Evolutionary conservation across 1,140 invertebrate genomes (phyloP).

Genomic region (Dendrolimus kikuchii): DNA sequence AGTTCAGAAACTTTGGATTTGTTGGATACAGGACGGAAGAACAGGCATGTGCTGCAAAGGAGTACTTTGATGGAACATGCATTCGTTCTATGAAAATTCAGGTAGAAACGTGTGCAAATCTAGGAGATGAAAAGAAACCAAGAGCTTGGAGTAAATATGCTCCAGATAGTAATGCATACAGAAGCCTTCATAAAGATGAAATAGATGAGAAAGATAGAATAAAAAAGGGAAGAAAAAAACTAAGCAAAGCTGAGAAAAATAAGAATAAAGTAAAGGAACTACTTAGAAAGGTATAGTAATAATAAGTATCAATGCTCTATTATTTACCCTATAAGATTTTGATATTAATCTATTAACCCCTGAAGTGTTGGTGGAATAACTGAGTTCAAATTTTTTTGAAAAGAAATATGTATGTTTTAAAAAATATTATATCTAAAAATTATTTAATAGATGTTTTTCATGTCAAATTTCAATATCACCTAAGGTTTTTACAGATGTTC

Average conservation of each 20-base stretch:
- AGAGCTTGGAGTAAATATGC: conserved; percentile 92
- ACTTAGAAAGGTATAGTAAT: conserved; percentile 73
- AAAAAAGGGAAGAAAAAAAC: conserved; percentile 51
- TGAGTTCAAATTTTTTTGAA: no score
- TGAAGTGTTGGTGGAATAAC: no score
- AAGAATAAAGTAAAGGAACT: conserved; percentile 75
- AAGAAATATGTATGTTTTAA: no score
- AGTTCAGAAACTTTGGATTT: conserved; percentile 94
- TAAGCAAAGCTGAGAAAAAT: conserved; percentile 67
- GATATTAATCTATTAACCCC: no score
- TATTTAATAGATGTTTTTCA: no score
- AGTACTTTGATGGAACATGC: conserved; percentile 88
- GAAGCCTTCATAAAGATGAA: conserved; percentile 70
- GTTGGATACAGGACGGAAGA: conserved; percentile 89
- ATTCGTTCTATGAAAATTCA: conserved; percentile 86
- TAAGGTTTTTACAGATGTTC: no score
- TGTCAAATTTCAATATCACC: no score
- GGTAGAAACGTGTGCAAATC: conserved; percentile 83
- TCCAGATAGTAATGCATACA: conserved; percentile 77
- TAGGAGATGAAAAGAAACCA: conserved; percentile 89
- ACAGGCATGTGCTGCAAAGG: conserved; percentile 82
- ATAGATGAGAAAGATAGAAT: conserved; percentile 18
- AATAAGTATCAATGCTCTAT: no score
- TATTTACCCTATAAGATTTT: no score
- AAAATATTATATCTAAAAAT: no score